Conservation (phyloP, 2,797 vertebrate species). For the Erethizon dorsatum region DNA sequence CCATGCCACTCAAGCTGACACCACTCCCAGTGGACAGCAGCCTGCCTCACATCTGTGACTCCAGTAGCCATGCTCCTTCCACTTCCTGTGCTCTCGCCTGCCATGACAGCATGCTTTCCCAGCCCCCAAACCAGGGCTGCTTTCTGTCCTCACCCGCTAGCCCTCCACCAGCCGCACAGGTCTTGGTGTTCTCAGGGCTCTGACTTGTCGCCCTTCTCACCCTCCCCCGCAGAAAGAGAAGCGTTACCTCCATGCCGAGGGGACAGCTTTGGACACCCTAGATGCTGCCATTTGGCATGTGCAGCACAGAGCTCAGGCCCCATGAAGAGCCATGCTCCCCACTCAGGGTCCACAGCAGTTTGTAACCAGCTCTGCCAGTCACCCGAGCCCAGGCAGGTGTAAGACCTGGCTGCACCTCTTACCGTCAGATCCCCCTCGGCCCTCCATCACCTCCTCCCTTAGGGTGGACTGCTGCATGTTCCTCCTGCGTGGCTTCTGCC, state of each 20-base stretch:
- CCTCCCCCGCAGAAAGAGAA: background rate
- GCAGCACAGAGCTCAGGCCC: background rate
- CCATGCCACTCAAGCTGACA: background rate
- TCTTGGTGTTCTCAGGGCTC: background rate
- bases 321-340: no score
- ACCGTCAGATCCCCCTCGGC: rapidly evolving
- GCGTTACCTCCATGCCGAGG: rapidly evolving
- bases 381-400: background rate
- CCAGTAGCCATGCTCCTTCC: background rate
- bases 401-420: background rate
- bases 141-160: background rate
- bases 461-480: background rate
- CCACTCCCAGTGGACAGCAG: background rate
- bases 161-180: background rate
- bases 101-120: background rate
- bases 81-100: background rate
- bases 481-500: background rate
- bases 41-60: background rate
- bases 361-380: background rate
- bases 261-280: background rate
- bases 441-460: background rate
- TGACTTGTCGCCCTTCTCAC: background rate
- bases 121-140: background rate
- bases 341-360: no score
- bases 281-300: rapidly evolving